phyloP scores from a whole-genome alignment of 92 coral and sea anemone species.

The Plumapathes pennacea region DNA sequence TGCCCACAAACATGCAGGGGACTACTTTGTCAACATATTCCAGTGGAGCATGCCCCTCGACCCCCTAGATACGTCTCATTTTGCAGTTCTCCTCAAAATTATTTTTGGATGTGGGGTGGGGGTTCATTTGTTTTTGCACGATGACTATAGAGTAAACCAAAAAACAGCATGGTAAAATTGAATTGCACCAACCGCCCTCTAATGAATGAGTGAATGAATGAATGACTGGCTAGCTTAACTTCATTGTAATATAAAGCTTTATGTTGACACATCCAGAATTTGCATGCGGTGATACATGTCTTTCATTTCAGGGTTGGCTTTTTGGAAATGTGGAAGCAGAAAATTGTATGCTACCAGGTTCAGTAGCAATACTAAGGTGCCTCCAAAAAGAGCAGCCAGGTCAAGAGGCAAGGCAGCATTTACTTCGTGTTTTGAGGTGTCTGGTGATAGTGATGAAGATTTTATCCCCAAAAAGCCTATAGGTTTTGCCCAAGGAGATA shows the following conservation, averaged over 20 bases:
- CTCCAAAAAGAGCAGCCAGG: constrained; percentile 31
- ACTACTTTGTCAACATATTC: too few species aligned
- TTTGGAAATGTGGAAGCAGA: constrained; percentile 72
- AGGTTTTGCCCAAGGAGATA: constrained; percentile 24
- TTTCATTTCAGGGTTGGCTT: constrained; percentile 46
- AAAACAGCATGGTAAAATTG: too few species aligned
- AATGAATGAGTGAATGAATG: too few species aligned
- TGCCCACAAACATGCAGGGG: too few species aligned
- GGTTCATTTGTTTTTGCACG: too few species aligned
- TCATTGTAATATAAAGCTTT: not conserved
- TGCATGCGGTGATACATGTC: constrained; percentile 4
- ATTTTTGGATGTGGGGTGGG: too few species aligned
- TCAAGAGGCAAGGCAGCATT: constrained; percentile 36
- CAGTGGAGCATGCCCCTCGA: too few species aligned
- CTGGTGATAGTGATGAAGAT: constrained; percentile 54
- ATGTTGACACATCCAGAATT: not conserved
- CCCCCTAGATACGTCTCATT: too few species aligned
- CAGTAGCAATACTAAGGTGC: constrained; percentile 11
- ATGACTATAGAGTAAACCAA: too few species aligned
- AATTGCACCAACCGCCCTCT: too few species aligned
- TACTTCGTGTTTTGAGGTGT: constrained; percentile 20
- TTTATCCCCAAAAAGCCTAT: constrained; percentile 40
- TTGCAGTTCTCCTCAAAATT: too few species aligned
- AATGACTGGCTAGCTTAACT: too few species aligned
- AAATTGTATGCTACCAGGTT: constrained; percentile 51